Percentiles rank a stretch among this genome's conserved stretches.
These are phyloP conservation scores for Coecobrya sp. DNA, from an alignment of 2,888 invertebrate genomes.

Conservation along the genomic window DNA sequence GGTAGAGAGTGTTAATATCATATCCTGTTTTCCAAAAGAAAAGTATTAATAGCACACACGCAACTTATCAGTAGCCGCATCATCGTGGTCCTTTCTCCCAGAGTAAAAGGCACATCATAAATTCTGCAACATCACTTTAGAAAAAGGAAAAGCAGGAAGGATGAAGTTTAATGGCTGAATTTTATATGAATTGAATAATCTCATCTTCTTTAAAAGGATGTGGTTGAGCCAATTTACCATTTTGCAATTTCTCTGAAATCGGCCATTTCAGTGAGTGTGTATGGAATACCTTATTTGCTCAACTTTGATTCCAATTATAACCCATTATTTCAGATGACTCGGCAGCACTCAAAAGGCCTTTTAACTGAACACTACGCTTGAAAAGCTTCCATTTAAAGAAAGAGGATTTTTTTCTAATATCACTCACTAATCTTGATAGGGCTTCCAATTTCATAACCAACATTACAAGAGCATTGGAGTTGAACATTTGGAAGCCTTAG, in stretches of 20 bases:
- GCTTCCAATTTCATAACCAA: neutral
- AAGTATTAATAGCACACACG: slow-evolving; percentile 72
- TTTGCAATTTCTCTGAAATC: slow-evolving; percentile 3
- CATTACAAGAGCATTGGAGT: no score
- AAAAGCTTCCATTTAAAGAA: neutral
- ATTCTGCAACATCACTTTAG: neutral
- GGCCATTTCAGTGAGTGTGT: neutral
- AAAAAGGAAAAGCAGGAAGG: neutral
- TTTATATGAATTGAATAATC: neutral
- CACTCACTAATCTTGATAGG: neutral
- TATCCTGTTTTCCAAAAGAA: slow-evolving; percentile 91
- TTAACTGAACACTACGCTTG: neutral
- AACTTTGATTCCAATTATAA: slow-evolving; percentile 7
- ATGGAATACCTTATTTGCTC: neutral
- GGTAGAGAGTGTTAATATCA: slow-evolving; percentile 97
- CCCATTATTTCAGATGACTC: neutral
- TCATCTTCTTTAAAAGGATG: neutral
- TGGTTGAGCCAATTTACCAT: slow-evolving; percentile 21
- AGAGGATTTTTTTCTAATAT: neutral
- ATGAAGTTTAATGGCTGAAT: slow-evolving; percentile 27
- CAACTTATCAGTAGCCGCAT: neutral
- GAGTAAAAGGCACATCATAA: neutral
- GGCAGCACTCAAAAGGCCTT: neutral
- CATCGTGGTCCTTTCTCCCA: neutral
- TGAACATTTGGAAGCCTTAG: no score